Evolutionary conservation across 1,140 invertebrate species (phyloP), one percentile per base, ranked within the genome.

Genomic region (Hestina assimilis): DNA sequence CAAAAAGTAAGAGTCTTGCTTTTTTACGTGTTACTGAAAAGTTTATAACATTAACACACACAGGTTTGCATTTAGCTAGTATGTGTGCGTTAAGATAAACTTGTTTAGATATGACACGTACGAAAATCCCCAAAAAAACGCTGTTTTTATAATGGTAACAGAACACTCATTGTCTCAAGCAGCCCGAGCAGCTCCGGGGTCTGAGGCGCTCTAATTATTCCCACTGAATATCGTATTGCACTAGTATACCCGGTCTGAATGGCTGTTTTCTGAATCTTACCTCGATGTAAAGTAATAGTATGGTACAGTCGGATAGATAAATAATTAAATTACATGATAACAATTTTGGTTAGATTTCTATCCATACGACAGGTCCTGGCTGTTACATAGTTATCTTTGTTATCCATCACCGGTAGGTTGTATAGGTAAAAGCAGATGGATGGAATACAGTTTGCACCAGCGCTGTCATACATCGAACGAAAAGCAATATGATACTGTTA

Each of bases 221-320:
- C 69, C 69, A 77, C 70, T 50, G 41, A 46, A 62, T 76, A 79
- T 81, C 56, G 43, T 46, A 61, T 81, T 81, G 72, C 80, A 46
- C 55, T 60, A 69, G 70, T 75, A 69, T 76, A 50, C 54, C 54
- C 17, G 59, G 50, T 52, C 54, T 38, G 33, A 38, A 38, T 38
- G 33, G 19, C 5, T 38, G 33, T 38, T 79, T 75, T 78, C 79
- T 79, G 66, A 77, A 79, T 83, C 79, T 83, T 83, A 74, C 69
- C 66, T 59, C 63, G 41, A 35, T 55, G 59, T 58, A 66, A 73
- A 77, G 75, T 69, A 75, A 66, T 71, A 73, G 58, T 66, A 73
- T 75, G 61, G 79, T 83, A 83, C 78, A 82, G 33, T 73, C 26
- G 23, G 33, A 28, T 38, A 19, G 6, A 31, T 11, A 19, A 17